Percentiles rank a stretch among this genome's conserved stretches.
phyloP scores from a whole-genome alignment of 2,113 vertebrate genomes.

The Acanthisitta chloris region DNA sequence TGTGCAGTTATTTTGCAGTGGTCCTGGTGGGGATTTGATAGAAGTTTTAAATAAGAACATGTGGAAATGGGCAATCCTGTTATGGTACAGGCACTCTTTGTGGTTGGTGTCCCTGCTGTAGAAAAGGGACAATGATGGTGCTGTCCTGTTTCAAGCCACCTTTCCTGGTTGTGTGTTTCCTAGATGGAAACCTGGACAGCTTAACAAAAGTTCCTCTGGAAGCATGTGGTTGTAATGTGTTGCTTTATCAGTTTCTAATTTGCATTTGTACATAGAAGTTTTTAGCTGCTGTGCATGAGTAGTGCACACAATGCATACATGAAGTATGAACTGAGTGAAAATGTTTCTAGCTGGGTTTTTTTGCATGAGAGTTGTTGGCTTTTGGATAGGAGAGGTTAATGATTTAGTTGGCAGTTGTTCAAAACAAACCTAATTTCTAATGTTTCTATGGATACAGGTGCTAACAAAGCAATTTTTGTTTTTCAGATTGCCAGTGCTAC shows the following conservation, averaged over 20 bases:
- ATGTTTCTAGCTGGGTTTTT: background rate
- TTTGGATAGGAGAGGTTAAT: background rate
- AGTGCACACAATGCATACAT: accelerated
- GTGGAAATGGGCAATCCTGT: background rate
- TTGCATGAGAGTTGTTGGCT: background rate
- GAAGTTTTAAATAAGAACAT: background rate
- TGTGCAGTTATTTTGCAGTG: background rate
- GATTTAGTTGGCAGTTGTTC: background rate
- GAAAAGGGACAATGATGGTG: background rate
- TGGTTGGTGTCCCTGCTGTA: accelerated
- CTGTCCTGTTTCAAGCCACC: background rate
- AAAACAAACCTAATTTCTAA: background rate
- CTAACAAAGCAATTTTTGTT: conserved; percentile 46
- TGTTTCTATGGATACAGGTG: background rate
- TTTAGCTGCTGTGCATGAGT: background rate
- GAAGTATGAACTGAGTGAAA: background rate
- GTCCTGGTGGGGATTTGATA: background rate
- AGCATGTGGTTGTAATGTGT: background rate
- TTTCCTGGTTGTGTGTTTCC: background rate
- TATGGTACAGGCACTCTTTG: accelerated
- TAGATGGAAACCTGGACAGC: background rate
- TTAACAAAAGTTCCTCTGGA: background rate
- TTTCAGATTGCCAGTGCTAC: background rate
- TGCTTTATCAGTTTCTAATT: background rate
- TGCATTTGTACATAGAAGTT: background rate